Percentiles rank a stretch among this genome's conserved stretches.
Evolutionary conservation across 1,140 invertebrate genomes (phyloP).

Genomic region (Himalopsyche phryganea): DNA sequence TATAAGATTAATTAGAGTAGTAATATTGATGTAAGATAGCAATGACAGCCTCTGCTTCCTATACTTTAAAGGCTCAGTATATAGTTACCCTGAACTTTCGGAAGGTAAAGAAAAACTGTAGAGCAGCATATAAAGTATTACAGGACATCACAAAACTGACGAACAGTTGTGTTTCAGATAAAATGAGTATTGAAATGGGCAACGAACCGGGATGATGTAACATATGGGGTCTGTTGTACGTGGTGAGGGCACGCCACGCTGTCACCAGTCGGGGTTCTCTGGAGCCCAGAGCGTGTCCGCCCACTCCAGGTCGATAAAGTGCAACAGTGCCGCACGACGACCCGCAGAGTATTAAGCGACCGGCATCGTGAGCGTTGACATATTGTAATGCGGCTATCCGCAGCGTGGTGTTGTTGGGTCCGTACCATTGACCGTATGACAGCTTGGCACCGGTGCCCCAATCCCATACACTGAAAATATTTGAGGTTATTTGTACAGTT

Average conservation of each 20-base stretch:
- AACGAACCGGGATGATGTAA: constrained; percentile 39
- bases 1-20: too few species aligned
- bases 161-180: too few species aligned
- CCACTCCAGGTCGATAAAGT: constrained; percentile 53
- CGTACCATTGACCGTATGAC: constrained; percentile 52
- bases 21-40: too few species aligned
- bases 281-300: constrained; percentile 37
- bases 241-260: constrained; percentile 75
- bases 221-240: constrained; percentile 42
- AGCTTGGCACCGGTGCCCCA: constrained; percentile 65
- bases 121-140: too few species aligned
- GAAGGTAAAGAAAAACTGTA: too few species aligned
- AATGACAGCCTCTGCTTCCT: too few species aligned
- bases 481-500: constrained; percentile 3
- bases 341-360: constrained; percentile 64
- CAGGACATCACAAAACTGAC: too few species aligned
- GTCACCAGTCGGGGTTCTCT: constrained; percentile 66
- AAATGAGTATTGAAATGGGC: too few species aligned
- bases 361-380: constrained; percentile 79
- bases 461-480: constrained; percentile 62
- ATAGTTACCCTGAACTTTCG: too few species aligned
- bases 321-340: constrained; percentile 73
- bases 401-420: constrained; percentile 39
- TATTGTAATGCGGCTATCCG: constrained; percentile 81
- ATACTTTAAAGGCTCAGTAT: too few species aligned